Percentiles rank a stretch among this genome's conserved stretches.
These are phyloP conservation scores for Parthenolecanium corni DNA, from an alignment of 2,888 invertebrate species.

Conservation along the genomic window DNA sequence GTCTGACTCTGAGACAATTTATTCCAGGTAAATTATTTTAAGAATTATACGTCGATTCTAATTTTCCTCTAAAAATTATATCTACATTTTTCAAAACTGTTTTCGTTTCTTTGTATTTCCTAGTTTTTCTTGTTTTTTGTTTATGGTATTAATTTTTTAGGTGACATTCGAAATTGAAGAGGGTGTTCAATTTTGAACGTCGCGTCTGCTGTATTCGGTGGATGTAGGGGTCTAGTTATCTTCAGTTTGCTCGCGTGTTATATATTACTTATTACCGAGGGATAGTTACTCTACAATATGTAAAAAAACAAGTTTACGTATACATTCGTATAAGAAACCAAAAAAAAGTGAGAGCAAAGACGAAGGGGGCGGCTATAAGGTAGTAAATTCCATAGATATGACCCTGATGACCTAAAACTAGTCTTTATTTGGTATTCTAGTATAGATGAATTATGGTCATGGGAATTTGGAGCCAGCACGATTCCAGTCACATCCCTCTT, in stretches of 20 bases:
- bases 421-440: constrained; percentile 5
- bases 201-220: no score
- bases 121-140: no score
- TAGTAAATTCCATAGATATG: constrained; percentile 4
- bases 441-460: constrained; percentile 9
- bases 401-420: constrained; percentile 8
- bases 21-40: no score
- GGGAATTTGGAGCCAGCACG: constrained; percentile 4
- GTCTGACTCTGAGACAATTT: no score
- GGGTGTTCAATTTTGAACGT: no score
- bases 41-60: no score
- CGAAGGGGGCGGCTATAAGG: background rate
- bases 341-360: background rate
- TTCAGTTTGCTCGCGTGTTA: background rate
- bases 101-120: no score
- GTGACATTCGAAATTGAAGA: no score
- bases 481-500: constrained; percentile 6
- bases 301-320: background rate
- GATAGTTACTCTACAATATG: background rate
- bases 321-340: background rate
- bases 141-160: no score
- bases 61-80: no score
- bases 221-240: background rate
- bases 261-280: background rate
- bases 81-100: no score